A percentile compares a stretch with the other conserved stretches of the same genome.
These are phyloP conservation scores for Abscondita cerata DNA, from an alignment of 2,888 invertebrate species.

Conservation along the genomic window DNA sequence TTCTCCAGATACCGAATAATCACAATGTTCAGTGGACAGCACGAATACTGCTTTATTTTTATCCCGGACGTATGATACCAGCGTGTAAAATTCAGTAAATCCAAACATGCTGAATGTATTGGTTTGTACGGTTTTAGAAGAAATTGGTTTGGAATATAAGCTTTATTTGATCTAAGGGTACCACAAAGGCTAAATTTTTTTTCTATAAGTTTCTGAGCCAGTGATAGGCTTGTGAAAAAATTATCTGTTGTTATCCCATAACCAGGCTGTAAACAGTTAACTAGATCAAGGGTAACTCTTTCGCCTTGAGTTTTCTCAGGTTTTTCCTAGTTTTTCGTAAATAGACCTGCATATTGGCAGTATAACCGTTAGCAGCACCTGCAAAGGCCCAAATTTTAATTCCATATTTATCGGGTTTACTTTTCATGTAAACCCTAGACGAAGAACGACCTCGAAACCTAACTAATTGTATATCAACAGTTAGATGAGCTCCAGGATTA, in stretches of 20 bases:
- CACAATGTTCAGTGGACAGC: background rate
- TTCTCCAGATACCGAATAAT: background rate
- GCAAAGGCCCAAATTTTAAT: background rate
- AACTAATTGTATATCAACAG: no score
- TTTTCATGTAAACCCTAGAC: no score
- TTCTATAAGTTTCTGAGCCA: background rate
- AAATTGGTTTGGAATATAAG: no score
- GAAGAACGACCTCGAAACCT: no score
- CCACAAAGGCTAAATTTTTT: no score
- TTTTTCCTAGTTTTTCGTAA: conserved; percentile 12
- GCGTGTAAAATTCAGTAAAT: no score
- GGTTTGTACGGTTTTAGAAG: no score
- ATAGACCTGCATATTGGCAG: conserved; percentile 7
- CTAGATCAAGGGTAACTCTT: conserved; percentile 20
- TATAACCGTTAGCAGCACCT: background rate
- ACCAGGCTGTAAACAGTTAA: conserved; percentile 5
- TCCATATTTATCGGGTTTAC: background rate
- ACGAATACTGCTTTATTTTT: background rate
- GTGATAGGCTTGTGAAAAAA: conserved; percentile 13
- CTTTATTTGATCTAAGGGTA: no score
- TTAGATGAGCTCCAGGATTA: no score
- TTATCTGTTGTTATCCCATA: conserved; percentile 22
- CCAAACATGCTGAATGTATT: no score
- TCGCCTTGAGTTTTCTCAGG: conserved; percentile 19
- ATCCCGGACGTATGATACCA: no score